These are phyloP conservation scores for Daptonema setosum DNA, from an alignment of 2,888 invertebrate genomes.

Conservation along the genomic window DNA sequence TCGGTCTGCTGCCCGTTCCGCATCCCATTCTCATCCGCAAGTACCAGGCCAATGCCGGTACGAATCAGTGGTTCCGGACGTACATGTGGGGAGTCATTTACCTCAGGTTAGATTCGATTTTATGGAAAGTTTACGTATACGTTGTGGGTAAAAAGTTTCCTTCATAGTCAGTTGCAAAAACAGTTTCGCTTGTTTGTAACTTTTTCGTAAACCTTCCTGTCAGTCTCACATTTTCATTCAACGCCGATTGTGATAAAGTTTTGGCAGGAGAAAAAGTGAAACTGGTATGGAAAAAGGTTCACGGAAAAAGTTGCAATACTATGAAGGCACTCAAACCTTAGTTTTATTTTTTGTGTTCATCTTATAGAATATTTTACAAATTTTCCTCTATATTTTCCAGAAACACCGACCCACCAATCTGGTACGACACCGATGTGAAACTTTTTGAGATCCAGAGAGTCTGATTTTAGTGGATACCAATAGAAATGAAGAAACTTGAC, in stretches of 20 bases:
- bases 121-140: neutral
- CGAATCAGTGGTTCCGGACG: slow-evolving; percentile 95
- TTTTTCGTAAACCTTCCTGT: too few relatives aligned
- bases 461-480: too few relatives aligned
- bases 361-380: too few relatives aligned
- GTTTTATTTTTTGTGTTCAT: too few relatives aligned
- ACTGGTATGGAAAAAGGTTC: too few relatives aligned
- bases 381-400: too few relatives aligned
- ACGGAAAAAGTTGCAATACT: too few relatives aligned
- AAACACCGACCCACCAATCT: slow-evolving; percentile 96
- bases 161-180: neutral
- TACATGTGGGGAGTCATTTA: slow-evolving; percentile 99
- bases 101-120: slow-evolving; percentile 47
- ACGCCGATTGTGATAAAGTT: too few relatives aligned
- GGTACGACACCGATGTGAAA: slow-evolving; percentile 98
- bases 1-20: slow-evolving; percentile 86
- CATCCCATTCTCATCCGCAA: slow-evolving; percentile 96
- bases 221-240: too few relatives aligned
- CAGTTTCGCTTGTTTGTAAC: neutral
- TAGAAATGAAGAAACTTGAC: too few relatives aligned
- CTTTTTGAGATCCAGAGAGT: slow-evolving; percentile 77
- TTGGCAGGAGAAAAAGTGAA: too few relatives aligned
- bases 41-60: slow-evolving; percentile 94
- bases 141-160: neutral
- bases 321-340: too few relatives aligned